These are phyloP conservation scores for Teleiodes luculella DNA, from an alignment of 2,888 invertebrate genomes.

Conservation along the genomic window DNA sequence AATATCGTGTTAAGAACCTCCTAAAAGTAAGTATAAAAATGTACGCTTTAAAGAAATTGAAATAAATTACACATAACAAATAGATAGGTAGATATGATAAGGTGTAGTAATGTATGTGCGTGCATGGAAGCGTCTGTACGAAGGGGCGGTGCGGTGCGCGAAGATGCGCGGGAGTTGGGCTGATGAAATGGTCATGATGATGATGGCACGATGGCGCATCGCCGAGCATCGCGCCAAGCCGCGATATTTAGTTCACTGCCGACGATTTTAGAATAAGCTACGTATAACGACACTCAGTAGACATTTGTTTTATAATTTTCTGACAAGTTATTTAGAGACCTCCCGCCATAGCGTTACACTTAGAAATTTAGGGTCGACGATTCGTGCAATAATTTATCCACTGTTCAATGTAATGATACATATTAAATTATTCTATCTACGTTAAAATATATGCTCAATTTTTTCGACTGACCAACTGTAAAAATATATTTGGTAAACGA, in stretches of 20 bases:
- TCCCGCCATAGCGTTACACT: constrained; percentile 54
- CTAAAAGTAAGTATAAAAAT: constrained; percentile 74
- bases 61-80: constrained; percentile 68
- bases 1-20: constrained; percentile 67
- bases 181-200: background rate
- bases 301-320: constrained; percentile 44
- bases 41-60: constrained; percentile 78
- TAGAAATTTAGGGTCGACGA: constrained; percentile 57
- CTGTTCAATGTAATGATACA: constrained; percentile 48
- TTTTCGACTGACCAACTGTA: constrained; percentile 76
- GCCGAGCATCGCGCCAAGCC: constrained; percentile 4
- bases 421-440: constrained; percentile 36
- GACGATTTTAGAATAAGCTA: constrained; percentile 58
- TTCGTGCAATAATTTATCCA: constrained; percentile 71
- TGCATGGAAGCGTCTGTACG: constrained; percentile 44
- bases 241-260: constrained; percentile 58
- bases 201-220: constrained; percentile 5
- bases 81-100: constrained; percentile 73
- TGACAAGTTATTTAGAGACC: constrained; percentile 44
- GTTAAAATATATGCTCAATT: constrained; percentile 64
- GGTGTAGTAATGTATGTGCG: constrained; percentile 59
- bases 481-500: constrained; percentile 51
- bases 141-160: constrained; percentile 14
- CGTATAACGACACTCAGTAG: constrained; percentile 50
- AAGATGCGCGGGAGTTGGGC: constrained; percentile 6